Percentiles rank a stretch among this genome's conserved stretches.
These are phyloP conservation scores for Flexamia atlantica DNA, from an alignment of 2,888 invertebrate species.

Conservation along the genomic window DNA sequence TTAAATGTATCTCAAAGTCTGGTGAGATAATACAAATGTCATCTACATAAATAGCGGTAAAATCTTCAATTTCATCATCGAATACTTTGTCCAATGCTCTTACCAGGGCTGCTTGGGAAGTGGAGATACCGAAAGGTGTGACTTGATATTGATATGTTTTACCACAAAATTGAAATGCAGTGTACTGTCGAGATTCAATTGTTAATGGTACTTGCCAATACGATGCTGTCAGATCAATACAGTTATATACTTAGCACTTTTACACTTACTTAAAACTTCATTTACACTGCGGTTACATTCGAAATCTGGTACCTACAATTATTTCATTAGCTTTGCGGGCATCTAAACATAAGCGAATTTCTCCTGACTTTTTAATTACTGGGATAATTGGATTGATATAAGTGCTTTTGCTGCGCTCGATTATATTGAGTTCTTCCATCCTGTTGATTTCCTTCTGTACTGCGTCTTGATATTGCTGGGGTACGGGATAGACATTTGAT, in stretches of 20 bases:
- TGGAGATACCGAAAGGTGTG: conserved; percentile 15
- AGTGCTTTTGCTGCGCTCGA: no score
- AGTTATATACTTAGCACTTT: conserved; percentile 8
- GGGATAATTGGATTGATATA: conserved; percentile 29
- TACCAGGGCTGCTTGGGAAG: conserved; percentile 29
- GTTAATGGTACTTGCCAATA: no score
- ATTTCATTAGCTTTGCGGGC: conserved; percentile 21
- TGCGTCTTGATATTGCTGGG: no score
- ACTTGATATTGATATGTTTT: conserved; percentile 26
- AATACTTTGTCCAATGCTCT: conserved; percentile 24
- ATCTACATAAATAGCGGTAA: conserved; percentile 31
- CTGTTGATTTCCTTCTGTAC: no score
- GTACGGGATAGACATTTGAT: no score
- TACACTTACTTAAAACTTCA: conserved; percentile 5
- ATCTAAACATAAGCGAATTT: no score
- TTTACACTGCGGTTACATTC: conserved; percentile 23
- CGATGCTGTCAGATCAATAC: conserved; percentile 12
- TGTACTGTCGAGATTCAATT: conserved; percentile 20
- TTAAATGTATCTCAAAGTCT: no score
- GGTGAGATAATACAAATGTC: neutral
- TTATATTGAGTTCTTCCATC: no score
- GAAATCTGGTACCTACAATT: conserved; percentile 12
- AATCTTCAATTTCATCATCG: neutral
- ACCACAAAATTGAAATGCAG: conserved; percentile 39
- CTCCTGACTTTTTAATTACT: no score